Conservation (phyloP, 2,888 invertebrate genomes). For the Habrosyne pyritoides region DNA sequence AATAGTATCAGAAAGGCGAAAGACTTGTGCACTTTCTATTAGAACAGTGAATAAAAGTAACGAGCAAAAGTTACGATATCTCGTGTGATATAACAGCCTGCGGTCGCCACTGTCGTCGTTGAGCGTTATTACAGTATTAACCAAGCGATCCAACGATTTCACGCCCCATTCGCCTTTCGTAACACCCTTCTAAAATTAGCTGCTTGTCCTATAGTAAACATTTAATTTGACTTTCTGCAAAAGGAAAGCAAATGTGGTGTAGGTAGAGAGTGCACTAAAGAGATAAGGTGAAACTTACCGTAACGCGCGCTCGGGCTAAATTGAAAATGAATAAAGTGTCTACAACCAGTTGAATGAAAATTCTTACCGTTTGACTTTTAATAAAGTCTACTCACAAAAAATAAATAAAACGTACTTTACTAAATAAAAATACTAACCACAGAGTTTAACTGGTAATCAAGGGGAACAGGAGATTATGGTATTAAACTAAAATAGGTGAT, state of each 20-base stretch:
- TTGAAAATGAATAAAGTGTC: constrained; percentile 7
- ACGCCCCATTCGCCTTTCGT: constrained; percentile 59
- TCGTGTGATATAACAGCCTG: constrained; percentile 69
- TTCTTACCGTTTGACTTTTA: neutral
- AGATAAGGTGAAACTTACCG: constrained; percentile 4
- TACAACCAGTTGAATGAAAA: constrained; percentile 15
- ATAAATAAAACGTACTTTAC: no score
- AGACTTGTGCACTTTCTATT: constrained; percentile 74
- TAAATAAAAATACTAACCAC: no score
- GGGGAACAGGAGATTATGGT: no score
- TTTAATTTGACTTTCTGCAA: constrained; percentile 10
- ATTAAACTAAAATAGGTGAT: no score
- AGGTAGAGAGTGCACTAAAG: constrained; percentile 8
- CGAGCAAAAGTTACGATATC: constrained; percentile 75
- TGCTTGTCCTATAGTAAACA: constrained; percentile 21
- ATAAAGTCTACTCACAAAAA: no score
- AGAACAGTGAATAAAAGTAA: constrained; percentile 65
- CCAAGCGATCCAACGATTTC: constrained; percentile 49
- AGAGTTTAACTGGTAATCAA: no score
- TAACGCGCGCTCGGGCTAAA: neutral
- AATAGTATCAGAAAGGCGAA: constrained; percentile 71
- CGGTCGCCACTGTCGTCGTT: constrained; percentile 31
- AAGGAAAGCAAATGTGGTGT: constrained; percentile 6
- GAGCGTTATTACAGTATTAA: constrained; percentile 36
- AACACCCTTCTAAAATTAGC: constrained; percentile 51